phyloP scores from a whole-genome alignment of 2,113 vertebrate species.

The Tor tambroides region DNA sequence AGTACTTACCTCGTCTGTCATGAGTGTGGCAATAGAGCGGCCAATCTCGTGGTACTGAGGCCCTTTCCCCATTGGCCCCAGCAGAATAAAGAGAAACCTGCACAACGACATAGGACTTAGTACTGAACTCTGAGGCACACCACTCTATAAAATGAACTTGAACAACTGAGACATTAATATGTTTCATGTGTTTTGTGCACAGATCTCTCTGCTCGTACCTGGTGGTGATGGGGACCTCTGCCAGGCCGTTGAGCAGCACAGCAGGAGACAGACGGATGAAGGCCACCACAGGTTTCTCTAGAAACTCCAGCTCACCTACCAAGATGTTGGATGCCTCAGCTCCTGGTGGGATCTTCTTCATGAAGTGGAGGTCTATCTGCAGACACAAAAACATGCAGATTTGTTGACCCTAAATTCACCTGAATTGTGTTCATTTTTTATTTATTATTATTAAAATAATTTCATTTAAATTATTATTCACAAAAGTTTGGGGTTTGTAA shows the following conservation, averaged over 20 bases:
- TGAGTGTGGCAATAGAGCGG: conserved; percentile 95
- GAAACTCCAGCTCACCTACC: conserved; percentile 94
- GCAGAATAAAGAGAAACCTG: conserved; percentile 97
- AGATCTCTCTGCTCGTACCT: conserved; percentile 74
- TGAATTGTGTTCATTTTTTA: not conserved
- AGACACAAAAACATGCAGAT: conserved; percentile 15
- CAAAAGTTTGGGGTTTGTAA: too few relatives aligned
- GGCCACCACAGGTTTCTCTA: conserved; percentile 93
- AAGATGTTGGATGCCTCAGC: conserved; percentile 97
- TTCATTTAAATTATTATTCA: too few relatives aligned
- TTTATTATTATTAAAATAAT: not conserved
- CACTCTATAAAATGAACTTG: not conserved
- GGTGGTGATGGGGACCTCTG: conserved; percentile 96
- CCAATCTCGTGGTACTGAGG: conserved; percentile 98
- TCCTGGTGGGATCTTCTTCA: conserved; percentile 98
- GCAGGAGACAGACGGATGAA: conserved; percentile 93
- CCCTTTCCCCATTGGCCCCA: conserved; percentile 94
- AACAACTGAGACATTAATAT: not conserved
- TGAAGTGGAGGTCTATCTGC: conserved; percentile 97
- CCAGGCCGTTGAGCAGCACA: conserved; percentile 90
- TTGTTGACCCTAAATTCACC: not conserved
- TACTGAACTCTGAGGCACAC: not conserved
- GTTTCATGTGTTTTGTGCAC: not conserved
- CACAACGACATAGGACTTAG: conserved; percentile 1
- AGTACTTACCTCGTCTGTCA: conserved; percentile 90